Percentiles rank a stretch among this genome's conserved stretches.
Evolutionary conservation across 2,797 vertebrate genomes (phyloP).

Genomic region (Thunnus albacares): DNA sequence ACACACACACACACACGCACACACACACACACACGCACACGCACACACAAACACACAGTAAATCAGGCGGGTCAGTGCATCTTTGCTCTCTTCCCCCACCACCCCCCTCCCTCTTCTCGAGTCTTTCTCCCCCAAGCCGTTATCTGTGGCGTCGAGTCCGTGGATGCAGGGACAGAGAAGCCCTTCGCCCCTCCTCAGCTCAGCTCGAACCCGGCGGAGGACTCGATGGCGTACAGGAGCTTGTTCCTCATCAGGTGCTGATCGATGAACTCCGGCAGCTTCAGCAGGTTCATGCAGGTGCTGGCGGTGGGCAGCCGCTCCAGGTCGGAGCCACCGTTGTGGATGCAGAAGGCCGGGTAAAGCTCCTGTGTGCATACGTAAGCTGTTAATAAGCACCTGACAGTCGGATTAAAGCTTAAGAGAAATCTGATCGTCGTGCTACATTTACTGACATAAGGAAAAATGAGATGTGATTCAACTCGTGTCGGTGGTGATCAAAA

Average conservation of each 20-base stretch:
- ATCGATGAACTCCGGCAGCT: slow-evolving; percentile 97
- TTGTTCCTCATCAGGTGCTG: slow-evolving; percentile 95
- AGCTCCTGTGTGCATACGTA: slow-evolving; percentile 89
- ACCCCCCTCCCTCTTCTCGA: not conserved
- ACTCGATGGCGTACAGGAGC: slow-evolving; percentile 97
- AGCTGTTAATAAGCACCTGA: slow-evolving; percentile 27
- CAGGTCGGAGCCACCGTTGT: slow-evolving; percentile 96
- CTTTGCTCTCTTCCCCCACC: slow-evolving; percentile 34
- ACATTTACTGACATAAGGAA: slow-evolving; percentile 31
- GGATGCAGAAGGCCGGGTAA: slow-evolving; percentile 98
- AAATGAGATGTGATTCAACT: slow-evolving; percentile 50
- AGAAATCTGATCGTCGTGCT: slow-evolving; percentile 22
- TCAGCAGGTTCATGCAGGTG: slow-evolving; percentile 99
- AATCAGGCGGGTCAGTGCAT: slow-evolving; percentile 72
- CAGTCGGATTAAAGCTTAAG: slow-evolving; percentile 7
- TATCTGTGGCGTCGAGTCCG: slow-evolving; percentile 39
- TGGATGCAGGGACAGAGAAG: slow-evolving; percentile 46
- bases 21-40: slow-evolving; percentile 38
- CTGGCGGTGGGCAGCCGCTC: slow-evolving; percentile 97
- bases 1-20: slow-evolving; percentile 25
- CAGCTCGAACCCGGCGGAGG: slow-evolving; percentile 97
- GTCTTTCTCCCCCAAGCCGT: slow-evolving; percentile 41
- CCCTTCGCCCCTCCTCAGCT: slow-evolving; percentile 87
- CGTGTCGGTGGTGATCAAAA: slow-evolving; percentile 54
- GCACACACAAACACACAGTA: slow-evolving; percentile 43